phyloP scores from a whole-genome alignment of 2,113 vertebrate species.

The Salvelinus sp. region DNA sequence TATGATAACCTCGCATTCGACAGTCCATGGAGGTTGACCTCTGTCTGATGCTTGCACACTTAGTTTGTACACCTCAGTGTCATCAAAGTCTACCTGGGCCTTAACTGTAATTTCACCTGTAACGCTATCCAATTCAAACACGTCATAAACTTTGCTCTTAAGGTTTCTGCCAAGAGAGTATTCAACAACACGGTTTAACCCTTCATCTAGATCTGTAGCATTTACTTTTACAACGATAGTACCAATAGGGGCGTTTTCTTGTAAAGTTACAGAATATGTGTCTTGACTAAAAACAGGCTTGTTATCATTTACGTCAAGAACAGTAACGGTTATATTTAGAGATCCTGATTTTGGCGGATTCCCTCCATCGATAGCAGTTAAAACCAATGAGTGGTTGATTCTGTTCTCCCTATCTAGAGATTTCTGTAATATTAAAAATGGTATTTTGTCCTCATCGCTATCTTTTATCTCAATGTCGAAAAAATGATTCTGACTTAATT shows the following conservation, averaged over 20 bases:
- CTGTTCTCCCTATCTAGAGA: conserved; percentile 25
- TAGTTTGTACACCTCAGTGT: conserved; percentile 20
- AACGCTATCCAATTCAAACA: conserved; percentile 18
- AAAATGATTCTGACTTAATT: conserved; percentile 12
- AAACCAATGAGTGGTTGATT: neutral
- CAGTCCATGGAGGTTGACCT: conserved; percentile 20
- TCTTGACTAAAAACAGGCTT: conserved; percentile 27
- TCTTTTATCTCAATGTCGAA: neutral
- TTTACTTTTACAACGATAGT: conserved; percentile 6
- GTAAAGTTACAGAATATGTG: conserved; percentile 12
- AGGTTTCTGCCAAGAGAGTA: conserved; percentile 12
- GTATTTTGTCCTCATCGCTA: conserved; percentile 12
- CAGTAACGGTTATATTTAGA: conserved; percentile 21
- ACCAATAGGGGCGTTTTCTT: conserved; percentile 16
- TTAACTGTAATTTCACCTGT: conserved; percentile 42
- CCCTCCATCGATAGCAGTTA: conserved; percentile 22
- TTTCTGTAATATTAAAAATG: conserved; percentile 18
- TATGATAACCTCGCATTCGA: conserved; percentile 14
- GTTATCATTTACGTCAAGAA: conserved; percentile 43
- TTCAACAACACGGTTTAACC: conserved; percentile 13
- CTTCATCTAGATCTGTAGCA: conserved; percentile 22
- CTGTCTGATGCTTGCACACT: conserved; percentile 37
- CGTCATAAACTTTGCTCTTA: conserved; percentile 15
- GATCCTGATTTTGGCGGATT: conserved; percentile 13
- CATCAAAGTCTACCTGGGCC: conserved; percentile 38